phyloP scores from a whole-genome alignment of 2,888 invertebrate species.

The Tenodera sinensis region DNA sequence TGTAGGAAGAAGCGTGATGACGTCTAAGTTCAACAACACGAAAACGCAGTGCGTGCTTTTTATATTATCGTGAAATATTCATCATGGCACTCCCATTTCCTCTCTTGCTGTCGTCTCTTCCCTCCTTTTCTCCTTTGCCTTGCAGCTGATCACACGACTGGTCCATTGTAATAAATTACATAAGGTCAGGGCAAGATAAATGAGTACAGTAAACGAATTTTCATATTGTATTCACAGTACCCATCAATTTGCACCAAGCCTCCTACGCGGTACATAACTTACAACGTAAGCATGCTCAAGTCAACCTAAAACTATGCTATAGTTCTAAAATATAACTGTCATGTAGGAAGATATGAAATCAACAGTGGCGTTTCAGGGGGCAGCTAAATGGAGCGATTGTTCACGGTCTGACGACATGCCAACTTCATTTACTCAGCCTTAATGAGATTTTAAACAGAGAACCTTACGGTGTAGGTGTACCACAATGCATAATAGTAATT shows the following conservation, averaged over 20 bases:
- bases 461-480: too few species aligned
- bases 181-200: not conserved
- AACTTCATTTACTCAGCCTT: too few species aligned
- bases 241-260: not conserved
- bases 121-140: not conserved
- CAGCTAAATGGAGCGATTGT: not conserved
- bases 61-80: not conserved
- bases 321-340: not conserved
- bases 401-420: not conserved
- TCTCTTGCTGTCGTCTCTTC: not conserved
- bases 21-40: not conserved
- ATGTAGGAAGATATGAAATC: not conserved
- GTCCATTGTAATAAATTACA: not conserved
- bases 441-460: too few species aligned
- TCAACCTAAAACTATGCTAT: not conserved
- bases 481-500: too few species aligned
- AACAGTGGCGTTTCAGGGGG: not conserved
- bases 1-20: not conserved
- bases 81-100: not conserved
- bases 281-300: not conserved
- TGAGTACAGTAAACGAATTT: constrained; percentile 5
- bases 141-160: not conserved
- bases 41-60: not conserved
- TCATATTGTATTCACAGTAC: not conserved
- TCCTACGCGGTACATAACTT: not conserved